Conservation (phyloP, 2,888 invertebrate species). For the Sialis fuliginosa region DNA sequence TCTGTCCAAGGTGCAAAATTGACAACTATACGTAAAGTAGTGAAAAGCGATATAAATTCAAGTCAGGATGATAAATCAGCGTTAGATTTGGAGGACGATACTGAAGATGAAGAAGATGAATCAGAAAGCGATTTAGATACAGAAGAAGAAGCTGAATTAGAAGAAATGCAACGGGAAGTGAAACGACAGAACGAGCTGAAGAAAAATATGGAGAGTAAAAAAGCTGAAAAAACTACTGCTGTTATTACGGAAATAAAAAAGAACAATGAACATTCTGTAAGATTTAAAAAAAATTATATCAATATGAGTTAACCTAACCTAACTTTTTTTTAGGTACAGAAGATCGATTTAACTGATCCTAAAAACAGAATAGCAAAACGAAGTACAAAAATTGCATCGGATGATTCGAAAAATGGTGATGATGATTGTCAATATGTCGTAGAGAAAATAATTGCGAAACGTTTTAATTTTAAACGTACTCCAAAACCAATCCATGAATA, state of each 20-base stretch:
- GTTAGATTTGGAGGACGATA: constrained; percentile 11
- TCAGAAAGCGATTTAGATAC: constrained; percentile 15
- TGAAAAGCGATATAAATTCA: constrained; percentile 3
- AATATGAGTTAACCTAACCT: background rate
- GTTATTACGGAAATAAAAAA: background rate
- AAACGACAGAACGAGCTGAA: constrained; percentile 3
- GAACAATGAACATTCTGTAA: background rate
- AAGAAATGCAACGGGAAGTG: constrained; percentile 8
- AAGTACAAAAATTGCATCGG: constrained; percentile 6
- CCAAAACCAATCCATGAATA: constrained; percentile 58
- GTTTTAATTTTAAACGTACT: constrained; percentile 51
- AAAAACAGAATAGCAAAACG: constrained; percentile 30
- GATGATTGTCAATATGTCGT: constrained; percentile 46
- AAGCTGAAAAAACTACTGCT: background rate
- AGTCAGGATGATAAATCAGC: constrained; percentile 4
- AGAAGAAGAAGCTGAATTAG: constrained; percentile 12
- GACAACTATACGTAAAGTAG: constrained; percentile 4
- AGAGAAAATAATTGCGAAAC: constrained; percentile 68
- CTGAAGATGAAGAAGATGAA: constrained; percentile 10
- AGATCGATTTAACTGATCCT: constrained; percentile 19
- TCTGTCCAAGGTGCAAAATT: background rate
- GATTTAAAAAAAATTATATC: background rate
- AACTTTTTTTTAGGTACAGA: constrained; percentile 10
- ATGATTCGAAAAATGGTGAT: constrained; percentile 17
- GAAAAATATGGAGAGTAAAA: background rate